phyloP scores from a whole-genome alignment of 2,113 vertebrate genomes.

The Entelurus aequoreus region DNA sequence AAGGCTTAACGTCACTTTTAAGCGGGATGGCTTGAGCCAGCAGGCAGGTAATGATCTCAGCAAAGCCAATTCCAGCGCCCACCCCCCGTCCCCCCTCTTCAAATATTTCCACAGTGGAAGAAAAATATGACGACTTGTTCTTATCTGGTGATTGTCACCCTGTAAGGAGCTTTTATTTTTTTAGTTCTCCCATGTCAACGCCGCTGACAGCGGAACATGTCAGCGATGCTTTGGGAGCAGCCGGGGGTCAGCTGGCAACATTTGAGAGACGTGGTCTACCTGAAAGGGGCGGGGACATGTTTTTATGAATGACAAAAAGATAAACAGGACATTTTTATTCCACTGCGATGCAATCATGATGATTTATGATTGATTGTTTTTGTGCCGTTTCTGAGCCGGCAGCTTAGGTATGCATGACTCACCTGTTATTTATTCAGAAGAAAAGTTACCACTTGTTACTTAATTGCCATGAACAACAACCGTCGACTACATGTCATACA shows the following conservation, averaged over 20 bases:
- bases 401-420: constrained; percentile 37
- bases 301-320: constrained; percentile 31
- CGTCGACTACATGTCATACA: constrained; percentile 39
- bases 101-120: constrained; percentile 49
- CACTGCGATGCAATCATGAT: background rate
- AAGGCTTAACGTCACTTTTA: constrained; percentile 51
- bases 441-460: constrained; percentile 36
- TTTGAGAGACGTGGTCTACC: constrained; percentile 22
- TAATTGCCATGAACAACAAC: constrained; percentile 43
- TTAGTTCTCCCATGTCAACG: constrained; percentile 52
- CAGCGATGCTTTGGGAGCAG: constrained; percentile 58
- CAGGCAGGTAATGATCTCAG: constrained; percentile 42
- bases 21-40: constrained; percentile 31
- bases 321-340: background rate
- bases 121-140: background rate
- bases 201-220: constrained; percentile 63
- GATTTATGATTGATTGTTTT: constrained; percentile 20
- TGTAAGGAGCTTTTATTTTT: constrained; percentile 56
- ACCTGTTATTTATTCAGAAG: constrained; percentile 35
- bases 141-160: constrained; percentile 58
- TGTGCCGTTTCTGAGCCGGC: constrained; percentile 26
- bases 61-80: constrained; percentile 29
- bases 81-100: constrained; percentile 20
- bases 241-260: constrained; percentile 56
- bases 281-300: constrained; percentile 9